Conservation (phyloP, 2,113 vertebrate species). For the Hypocryptadius cinnamomeus region DNA sequence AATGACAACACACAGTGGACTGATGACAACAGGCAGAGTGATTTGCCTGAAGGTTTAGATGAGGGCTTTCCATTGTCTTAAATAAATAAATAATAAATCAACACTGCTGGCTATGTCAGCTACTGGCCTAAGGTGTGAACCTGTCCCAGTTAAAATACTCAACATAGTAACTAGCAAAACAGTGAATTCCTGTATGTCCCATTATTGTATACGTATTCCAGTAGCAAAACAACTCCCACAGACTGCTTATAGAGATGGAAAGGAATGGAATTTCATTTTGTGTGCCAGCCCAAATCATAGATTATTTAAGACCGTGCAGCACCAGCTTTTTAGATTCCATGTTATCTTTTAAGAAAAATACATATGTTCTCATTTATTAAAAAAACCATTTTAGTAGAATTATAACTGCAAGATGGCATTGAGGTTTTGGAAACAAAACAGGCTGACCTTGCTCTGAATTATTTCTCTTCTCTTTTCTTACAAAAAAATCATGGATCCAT, state of each 20-base stretch:
- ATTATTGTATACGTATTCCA: background rate
- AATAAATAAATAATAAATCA: background rate
- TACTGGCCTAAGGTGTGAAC: background rate
- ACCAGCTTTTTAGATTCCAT: background rate
- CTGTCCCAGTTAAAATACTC: background rate
- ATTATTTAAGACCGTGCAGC: background rate
- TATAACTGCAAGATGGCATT: background rate
- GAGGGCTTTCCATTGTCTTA: background rate
- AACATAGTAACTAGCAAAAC: background rate
- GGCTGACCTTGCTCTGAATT: background rate
- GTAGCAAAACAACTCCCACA: background rate
- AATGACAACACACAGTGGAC: background rate
- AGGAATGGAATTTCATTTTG: background rate
- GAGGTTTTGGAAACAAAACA: background rate
- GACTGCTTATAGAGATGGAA: background rate
- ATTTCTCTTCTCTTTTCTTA: background rate
- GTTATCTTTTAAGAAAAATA: background rate
- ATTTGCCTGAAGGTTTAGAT: background rate
- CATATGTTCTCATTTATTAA: background rate
- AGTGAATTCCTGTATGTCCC: background rate
- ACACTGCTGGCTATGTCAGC: background rate
- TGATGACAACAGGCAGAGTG: background rate
- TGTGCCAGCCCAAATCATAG: background rate
- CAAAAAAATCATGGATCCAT: background rate
- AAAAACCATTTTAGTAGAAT: background rate